phyloP scores from a whole-genome alignment of 2,797 vertebrate genomes.

The Enteromius argenteus region DNA sequence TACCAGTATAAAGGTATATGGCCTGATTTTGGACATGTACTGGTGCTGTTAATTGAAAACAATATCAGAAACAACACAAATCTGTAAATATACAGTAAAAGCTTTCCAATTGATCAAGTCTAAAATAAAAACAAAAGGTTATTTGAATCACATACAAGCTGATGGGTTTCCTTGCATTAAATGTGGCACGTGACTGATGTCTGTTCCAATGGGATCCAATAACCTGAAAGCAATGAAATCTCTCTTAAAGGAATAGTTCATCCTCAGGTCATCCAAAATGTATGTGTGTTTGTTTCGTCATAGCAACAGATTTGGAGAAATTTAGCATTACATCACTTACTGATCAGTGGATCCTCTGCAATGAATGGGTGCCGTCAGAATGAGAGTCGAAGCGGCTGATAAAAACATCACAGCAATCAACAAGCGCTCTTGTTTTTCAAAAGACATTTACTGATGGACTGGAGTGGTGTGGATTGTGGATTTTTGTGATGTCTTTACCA shows the following conservation, averaged over 20 bases:
- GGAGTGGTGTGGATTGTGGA: too few relatives aligned
- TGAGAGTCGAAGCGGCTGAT: background rate
- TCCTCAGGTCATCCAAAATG: background rate
- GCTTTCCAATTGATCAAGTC: background rate
- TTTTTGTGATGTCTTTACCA: background rate
- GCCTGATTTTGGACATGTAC: constrained; percentile 71
- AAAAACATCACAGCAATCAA: background rate
- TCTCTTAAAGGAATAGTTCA: background rate
- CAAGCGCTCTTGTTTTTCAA: background rate
- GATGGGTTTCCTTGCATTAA: constrained; percentile 69
- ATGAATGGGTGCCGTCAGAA: background rate
- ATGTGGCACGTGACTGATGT: constrained; percentile 74
- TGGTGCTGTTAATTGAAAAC: constrained; percentile 69
- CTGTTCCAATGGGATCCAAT: constrained; percentile 76
- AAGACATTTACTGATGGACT: too few relatives aligned
- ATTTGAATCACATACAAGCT: constrained; percentile 73
- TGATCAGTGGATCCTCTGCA: background rate
- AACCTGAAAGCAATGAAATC: constrained; percentile 65
- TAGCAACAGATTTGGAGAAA: background rate
- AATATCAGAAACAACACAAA: constrained; percentile 9
- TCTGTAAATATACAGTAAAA: background rate
- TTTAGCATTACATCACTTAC: background rate
- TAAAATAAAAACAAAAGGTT: background rate
- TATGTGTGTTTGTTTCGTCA: background rate
- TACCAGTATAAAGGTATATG: constrained; percentile 77